Base-by-base conservation (phyloP, 2,113 vertebrate species). In the Poeciliopsis prolifica region DNA sequence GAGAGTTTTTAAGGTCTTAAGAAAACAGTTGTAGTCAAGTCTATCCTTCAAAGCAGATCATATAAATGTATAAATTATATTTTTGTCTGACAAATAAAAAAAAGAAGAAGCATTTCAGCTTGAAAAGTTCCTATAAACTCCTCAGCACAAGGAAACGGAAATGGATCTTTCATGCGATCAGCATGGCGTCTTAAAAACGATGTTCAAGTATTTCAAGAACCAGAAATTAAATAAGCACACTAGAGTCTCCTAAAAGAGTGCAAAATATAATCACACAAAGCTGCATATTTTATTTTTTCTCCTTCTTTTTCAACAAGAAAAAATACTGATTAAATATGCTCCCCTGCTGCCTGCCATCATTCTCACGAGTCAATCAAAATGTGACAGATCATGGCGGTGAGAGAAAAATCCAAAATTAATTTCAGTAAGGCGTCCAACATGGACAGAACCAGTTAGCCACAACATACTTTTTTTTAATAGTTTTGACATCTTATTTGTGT, bases 201-300 rank as follows among this genome's bases (percentile, higher is more conserved):
- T 66, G 74, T 83, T 87, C 83, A 86, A 86, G 79, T 83, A 81
- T 87, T n/a, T 86, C 68, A 79, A 87, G 81, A 81, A 82, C 24
- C 24, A 28, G 54, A 61, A 62, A 74, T 66, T 28, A 79, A 83
- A 72, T 33, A 51, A 31, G 60, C 51, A 77, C 17, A 68, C 22
- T 19, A 31, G 28, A 62, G 61, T 58, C 22, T 58, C 19, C 24
- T n/a, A 8, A 64, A 74, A 61, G 17, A 67, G 68, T 61, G 64
- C n/a, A n/a, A 61, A 48, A 30, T 1, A 64, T 17, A 65, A 14
- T 31, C 9, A 62, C 3, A 69, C 17, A 54, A 62, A 73, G 54
- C 61, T 88, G 71, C 74, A 73, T 65, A 70, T 80, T 44, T 74
- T 0, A 37, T 29, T 8, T 2, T 54, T 29, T 29, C 29, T 29